Evolutionary conservation across 1,140 invertebrate genomes (phyloP).

Genomic region (Panulirus ornatus): DNA sequence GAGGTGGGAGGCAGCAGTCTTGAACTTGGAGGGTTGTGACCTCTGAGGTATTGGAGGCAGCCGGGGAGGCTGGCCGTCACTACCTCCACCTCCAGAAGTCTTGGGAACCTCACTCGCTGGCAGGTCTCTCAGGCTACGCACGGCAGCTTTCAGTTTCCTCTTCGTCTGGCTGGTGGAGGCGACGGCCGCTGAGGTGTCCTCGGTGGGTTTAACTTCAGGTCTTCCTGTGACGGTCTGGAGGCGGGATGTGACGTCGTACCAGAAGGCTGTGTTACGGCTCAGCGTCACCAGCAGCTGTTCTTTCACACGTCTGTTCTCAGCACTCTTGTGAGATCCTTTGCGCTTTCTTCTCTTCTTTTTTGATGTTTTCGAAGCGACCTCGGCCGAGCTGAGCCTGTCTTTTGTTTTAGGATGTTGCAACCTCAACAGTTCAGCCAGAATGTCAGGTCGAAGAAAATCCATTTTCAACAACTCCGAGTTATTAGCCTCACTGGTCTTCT

Average conservation of each 20-base stretch:
- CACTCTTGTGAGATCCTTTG: background rate
- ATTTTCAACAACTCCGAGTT: background rate
- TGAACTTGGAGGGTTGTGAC: constrained; percentile 29
- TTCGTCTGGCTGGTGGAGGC: background rate
- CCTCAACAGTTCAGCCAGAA: constrained; percentile 13
- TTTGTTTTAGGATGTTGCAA: background rate
- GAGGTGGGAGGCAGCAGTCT: constrained; percentile 3
- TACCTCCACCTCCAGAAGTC: background rate
- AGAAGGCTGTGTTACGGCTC: constrained; percentile 60
- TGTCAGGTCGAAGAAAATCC: constrained; percentile 10
- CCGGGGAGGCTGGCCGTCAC: background rate
- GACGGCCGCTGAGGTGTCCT: background rate
- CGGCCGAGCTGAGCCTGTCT: background rate
- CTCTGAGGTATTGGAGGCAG: background rate
- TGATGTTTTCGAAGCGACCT: background rate
- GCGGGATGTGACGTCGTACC: constrained; percentile 59
- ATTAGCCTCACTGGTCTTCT: background rate
- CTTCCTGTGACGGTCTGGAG: constrained; percentile 7
- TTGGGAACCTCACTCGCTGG: background rate
- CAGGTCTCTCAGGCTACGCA: background rate
- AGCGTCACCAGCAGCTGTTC: constrained; percentile 51
- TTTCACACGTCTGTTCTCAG: background rate
- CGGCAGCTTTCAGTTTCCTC: constrained; percentile 35
- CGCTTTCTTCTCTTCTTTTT: constrained; percentile 46
- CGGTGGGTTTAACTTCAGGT: background rate